Base-by-base conservation (phyloP, 2,113 vertebrate species). In the Sander lucioperca region DNA sequence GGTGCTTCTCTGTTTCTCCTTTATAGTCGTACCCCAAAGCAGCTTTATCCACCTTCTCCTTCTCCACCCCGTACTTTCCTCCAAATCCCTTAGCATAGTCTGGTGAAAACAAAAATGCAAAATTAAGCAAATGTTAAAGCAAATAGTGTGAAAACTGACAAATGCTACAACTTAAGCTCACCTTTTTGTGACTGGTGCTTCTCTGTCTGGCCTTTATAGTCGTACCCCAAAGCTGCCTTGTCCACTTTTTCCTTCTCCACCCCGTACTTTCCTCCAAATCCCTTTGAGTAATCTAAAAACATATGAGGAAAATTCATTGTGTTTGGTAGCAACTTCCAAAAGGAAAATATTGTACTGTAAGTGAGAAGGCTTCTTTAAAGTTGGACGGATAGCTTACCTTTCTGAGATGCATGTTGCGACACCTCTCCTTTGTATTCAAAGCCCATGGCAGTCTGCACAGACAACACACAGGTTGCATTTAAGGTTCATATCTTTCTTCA, bases 381-480 rank as follows among this genome's bases (percentile, higher is more conserved):
- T 43, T 18, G 4, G 13, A 67, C 25, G 6, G 10, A 2, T 12
- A 54, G 54, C 19, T 2, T 89, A 95, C 98, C 98, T 97, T 95
- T 98, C 90, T 99, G 98, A 68, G 98, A 99, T 0, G 94, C 66
- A 25, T 99, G 98, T 54, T 97, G 96, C 79, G 97, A 94, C 80
- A 97, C 95, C 69, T 97, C 93, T n/a, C 94, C 97, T 92, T 99
- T 99, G 94, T 99, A 98, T 25, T 97, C 97, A 84, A 97, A 99
- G 64, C 97, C 96, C 89, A 98, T 62, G 0, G 98, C 98, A 21
- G 97, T 98, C 98, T 99, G 92, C 2, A 77, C 21, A 85, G 21
- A 79, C 45, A 77, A 80, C 56, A 83, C 16, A 61, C 6, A 48
- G 1, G 15, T 2, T 1, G 2, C 6, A 62, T 59, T 57, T 19